These are phyloP conservation scores for Orthosia gracilis DNA, from an alignment of 2,888 invertebrate genomes.

Conservation along the genomic window DNA sequence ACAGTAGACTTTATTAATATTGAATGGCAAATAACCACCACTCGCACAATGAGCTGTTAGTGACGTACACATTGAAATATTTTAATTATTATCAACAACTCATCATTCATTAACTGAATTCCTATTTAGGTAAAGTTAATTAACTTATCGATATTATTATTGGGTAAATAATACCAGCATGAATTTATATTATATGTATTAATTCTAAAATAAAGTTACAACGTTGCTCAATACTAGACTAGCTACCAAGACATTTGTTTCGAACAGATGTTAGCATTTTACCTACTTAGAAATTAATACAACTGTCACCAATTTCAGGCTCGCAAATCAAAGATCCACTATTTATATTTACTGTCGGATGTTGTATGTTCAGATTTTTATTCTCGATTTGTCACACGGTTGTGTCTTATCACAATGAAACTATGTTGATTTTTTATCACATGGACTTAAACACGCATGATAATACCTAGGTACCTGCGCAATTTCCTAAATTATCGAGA, in stretches of 20 bases:
- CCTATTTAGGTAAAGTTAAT: slow-evolving; percentile 3
- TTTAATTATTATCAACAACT: background rate
- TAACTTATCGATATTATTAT: background rate
- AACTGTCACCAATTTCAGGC: background rate
- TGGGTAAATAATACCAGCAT: background rate
- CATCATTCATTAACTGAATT: slow-evolving; percentile 19
- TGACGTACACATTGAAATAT: slow-evolving; percentile 15
- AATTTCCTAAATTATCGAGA: slow-evolving; percentile 8
- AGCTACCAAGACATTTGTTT: background rate
- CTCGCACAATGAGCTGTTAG: slow-evolving; percentile 18
- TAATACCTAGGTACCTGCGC: slow-evolving; percentile 8
- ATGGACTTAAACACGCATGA: slow-evolving; percentile 8
- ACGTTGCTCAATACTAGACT: background rate
- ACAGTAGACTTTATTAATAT: slow-evolving; percentile 2
- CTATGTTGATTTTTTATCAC: slow-evolving; percentile 16
- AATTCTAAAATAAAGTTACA: background rate
- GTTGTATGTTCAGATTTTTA: slow-evolving; percentile 9
- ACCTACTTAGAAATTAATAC: slow-evolving; percentile 18
- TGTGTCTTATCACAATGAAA: slow-evolving; percentile 36
- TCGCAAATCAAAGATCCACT: slow-evolving; percentile 12
- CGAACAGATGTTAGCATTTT: background rate
- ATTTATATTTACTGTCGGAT: slow-evolving; percentile 5
- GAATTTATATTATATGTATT: background rate
- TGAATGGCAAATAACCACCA: slow-evolving; percentile 1
- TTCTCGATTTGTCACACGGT: slow-evolving; percentile 22